Evolutionary conservation across 2,888 invertebrate genomes (phyloP).

Genomic region (Bedellia somnulentella): DNA sequence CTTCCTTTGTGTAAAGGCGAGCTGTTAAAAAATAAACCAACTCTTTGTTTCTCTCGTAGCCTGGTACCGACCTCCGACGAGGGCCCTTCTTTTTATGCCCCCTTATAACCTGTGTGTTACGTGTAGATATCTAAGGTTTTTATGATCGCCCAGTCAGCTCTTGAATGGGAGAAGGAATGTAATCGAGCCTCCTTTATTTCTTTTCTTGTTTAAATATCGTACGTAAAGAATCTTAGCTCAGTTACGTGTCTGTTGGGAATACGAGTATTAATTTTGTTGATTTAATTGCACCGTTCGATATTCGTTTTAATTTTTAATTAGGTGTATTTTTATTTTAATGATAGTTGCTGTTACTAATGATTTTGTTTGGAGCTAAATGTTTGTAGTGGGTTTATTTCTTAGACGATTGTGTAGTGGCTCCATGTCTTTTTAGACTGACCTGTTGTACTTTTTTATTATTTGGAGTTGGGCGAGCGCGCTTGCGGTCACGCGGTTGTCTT

Average conservation of each 20-base stretch:
- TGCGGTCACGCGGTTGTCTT: conserved; percentile 51
- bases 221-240: too few relatives aligned
- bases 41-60: conserved; percentile 61
- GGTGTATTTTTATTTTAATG: too few relatives aligned
- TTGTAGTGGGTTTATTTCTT: too few relatives aligned
- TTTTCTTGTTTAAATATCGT: too few relatives aligned
- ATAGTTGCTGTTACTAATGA: too few relatives aligned
- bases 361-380: too few relatives aligned
- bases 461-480: conserved; percentile 40
- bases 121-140: conserved; percentile 60
- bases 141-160: conserved; percentile 57
- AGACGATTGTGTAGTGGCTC: too few relatives aligned
- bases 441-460: conserved; percentile 43
- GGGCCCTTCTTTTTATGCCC: conserved; percentile 56
- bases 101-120: conserved; percentile 60
- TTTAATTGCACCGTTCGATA: too few relatives aligned
- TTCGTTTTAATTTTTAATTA: too few relatives aligned
- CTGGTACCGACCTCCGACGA: conserved; percentile 61
- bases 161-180: conserved; percentile 59
- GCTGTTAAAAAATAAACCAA: conserved; percentile 63
- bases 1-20: conserved; percentile 57
- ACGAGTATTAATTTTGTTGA: too few relatives aligned
- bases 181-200: conserved; percentile 56
- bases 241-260: too few relatives aligned
- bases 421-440: conserved; percentile 53